Evolutionary conservation across 1,140 invertebrate species (phyloP), one percentile per base, ranked within the genome.

Genomic region (Druon quercuslanigerum): DNA sequence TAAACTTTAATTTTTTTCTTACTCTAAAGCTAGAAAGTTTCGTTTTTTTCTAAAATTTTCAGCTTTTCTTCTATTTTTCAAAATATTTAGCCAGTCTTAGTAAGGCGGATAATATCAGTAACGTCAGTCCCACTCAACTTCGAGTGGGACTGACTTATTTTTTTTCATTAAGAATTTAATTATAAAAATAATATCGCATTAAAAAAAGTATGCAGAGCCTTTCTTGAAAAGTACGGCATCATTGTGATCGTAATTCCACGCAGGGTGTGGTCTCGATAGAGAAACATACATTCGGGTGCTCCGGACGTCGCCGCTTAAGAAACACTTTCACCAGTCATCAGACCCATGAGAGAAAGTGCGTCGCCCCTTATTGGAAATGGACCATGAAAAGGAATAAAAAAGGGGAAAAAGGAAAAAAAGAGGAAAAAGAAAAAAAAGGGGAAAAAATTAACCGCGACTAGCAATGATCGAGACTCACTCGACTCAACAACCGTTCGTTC

Each of bases 271-370:
- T 81, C 51, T 20, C 25, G 71, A 79, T 75, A 75, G 40, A 74
- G 56, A 46, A 77, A 78, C 50, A 51, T 40, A 83, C 77, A 84
- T 84, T 80, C 50, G 70, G 74, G 50, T 78, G 71, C 9, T 71
- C 9, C 8, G 56, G 19, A 50, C 66, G 50, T 74, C 60, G 25
- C 78, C 51, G 76, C 66, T 51, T 78, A 76, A 78, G 82, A 80
- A 84, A 84, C 74, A 84, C 83, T 84, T 84, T 84, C 83, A 84
- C 83, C 80, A 52, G 56, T 50, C 52, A 76, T 79, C 82, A 56
- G 74, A 60, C 13, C 52, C 57, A 71, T 19, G 51, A 74, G 83
- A 82, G 82, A 84, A 84, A 84, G 83, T 79, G 54, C 17, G 70
- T 80, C 75, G 74, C 78, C 74, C 76, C 76, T 77, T 51, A 80